Evolutionary conservation across 2,797 vertebrate species (phyloP).

Genomic region (Echeneis naucrates): DNA sequence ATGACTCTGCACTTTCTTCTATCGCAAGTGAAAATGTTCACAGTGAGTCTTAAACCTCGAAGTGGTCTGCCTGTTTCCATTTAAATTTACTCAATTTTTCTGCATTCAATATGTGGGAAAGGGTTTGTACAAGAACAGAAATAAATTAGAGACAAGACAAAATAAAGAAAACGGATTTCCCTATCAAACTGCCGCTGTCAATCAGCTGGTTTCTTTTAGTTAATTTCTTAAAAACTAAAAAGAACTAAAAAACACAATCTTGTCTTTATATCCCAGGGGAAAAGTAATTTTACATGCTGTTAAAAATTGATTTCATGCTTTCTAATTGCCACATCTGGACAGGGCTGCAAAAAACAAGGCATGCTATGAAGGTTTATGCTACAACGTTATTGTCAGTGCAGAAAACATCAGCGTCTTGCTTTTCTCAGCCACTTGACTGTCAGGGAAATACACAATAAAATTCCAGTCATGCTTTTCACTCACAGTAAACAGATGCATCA

Average conservation of each 20-base stretch:
- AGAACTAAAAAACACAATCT: background rate
- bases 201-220: background rate
- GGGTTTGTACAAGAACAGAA: too few relatives aligned
- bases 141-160: too few relatives aligned
- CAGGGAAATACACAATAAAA: constrained; percentile 23
- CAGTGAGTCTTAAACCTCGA: too few relatives aligned
- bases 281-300: background rate
- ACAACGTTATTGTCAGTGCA: constrained; percentile 7
- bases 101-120: too few relatives aligned
- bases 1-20: too few relatives aligned
- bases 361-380: background rate
- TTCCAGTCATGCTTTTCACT: constrained; percentile 4
- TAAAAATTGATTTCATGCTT: background rate
- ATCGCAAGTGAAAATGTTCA: too few relatives aligned
- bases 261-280: background rate
- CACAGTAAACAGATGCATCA: constrained; percentile 19
- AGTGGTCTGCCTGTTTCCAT: too few relatives aligned
- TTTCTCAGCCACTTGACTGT: constrained; percentile 32
- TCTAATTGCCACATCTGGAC: constrained; percentile 33
- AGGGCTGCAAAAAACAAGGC: constrained; percentile 6
- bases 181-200: background rate
- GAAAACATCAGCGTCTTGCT: constrained; percentile 36
- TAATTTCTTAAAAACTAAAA: background rate
- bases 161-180: too few relatives aligned
- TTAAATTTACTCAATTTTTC: too few relatives aligned